These are phyloP conservation scores for Odontamblyopus rebecca DNA, from an alignment of 2,797 vertebrate genomes.

Conservation along the genomic window DNA sequence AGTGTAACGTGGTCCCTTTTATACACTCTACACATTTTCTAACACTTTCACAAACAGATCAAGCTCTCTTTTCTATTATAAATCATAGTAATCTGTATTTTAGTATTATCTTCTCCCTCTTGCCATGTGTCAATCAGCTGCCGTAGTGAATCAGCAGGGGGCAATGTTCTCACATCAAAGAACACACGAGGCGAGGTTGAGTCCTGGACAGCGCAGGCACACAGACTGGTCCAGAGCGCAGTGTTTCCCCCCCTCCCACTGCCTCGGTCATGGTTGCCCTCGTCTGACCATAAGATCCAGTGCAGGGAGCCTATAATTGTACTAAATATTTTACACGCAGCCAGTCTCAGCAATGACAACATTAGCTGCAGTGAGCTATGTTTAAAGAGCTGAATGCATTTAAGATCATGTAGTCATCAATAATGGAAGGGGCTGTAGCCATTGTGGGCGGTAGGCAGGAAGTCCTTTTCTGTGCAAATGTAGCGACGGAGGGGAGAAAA, in stretches of 20 bases:
- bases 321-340: constrained; percentile 48
- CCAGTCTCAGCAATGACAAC: constrained; percentile 22
- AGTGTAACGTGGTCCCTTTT: no score
- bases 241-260: constrained; percentile 39
- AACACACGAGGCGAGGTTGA: constrained; percentile 38
- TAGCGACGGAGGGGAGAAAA: constrained; percentile 16
- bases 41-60: neutral
- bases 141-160: constrained; percentile 72
- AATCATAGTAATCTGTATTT: neutral
- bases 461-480: constrained; percentile 41
- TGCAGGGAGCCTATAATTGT: constrained; percentile 26
- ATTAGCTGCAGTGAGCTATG: constrained; percentile 24
- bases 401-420: constrained; percentile 56
- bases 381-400: constrained; percentile 55
- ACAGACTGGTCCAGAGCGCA: constrained; percentile 38
- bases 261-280: constrained; percentile 32
- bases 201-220: constrained; percentile 47
- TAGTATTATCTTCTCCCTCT: constrained; percentile 6
- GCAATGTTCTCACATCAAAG: constrained; percentile 77
- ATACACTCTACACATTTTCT: neutral
- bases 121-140: constrained; percentile 54
- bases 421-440: constrained; percentile 47
- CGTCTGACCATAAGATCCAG: constrained; percentile 31
- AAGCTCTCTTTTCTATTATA: no score
- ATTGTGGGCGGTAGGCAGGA: constrained; percentile 27